Conservation (phyloP, 2,888 invertebrate species). For the Polydrusus cervinus region DNA sequence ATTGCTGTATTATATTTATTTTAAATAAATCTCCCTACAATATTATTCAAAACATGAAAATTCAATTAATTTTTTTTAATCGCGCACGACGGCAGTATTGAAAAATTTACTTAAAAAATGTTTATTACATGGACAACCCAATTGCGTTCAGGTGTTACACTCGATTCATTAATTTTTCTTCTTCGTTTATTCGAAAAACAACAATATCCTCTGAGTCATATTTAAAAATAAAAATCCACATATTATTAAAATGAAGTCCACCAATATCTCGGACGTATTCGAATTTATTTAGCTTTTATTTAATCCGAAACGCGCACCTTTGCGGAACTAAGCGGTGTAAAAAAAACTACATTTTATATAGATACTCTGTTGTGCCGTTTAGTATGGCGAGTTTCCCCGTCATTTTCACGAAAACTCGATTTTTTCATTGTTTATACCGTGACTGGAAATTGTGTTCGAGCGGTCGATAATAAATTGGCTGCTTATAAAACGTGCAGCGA, state of each 20-base stretch:
- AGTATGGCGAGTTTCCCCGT: background rate
- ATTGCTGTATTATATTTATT: too few species aligned
- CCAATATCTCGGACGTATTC: background rate
- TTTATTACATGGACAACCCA: slow-evolving; percentile 22
- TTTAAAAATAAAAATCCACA: slow-evolving; percentile 53
- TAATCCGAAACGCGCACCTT: background rate
- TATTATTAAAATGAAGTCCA: slow-evolving; percentile 39
- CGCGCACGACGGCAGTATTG: background rate
- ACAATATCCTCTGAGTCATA: slow-evolving; percentile 50
- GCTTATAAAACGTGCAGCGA: background rate
- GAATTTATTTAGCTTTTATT: slow-evolving; percentile 14
- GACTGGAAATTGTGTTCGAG: slow-evolving; percentile 22
- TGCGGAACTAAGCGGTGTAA: background rate
- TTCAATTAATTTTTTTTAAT: background rate
- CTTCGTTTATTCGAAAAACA: slow-evolving; percentile 42
- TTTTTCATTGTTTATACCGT: slow-evolving; percentile 23
- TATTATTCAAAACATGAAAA: slow-evolving; percentile 1
- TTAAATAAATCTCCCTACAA: background rate
- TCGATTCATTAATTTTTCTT: slow-evolving; percentile 41
- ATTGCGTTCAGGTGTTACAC: slow-evolving; percentile 39
- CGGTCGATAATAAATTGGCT: slow-evolving; percentile 20
- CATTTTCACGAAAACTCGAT: slow-evolving; percentile 23
- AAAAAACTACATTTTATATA: background rate
- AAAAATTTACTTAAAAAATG: slow-evolving; percentile 7
- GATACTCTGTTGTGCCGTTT: background rate